A percentile compares a stretch with the other conserved stretches of the same genome.
Conservation (phyloP, 2,797 vertebrate species). For the Molothrus aeneus region DNA sequence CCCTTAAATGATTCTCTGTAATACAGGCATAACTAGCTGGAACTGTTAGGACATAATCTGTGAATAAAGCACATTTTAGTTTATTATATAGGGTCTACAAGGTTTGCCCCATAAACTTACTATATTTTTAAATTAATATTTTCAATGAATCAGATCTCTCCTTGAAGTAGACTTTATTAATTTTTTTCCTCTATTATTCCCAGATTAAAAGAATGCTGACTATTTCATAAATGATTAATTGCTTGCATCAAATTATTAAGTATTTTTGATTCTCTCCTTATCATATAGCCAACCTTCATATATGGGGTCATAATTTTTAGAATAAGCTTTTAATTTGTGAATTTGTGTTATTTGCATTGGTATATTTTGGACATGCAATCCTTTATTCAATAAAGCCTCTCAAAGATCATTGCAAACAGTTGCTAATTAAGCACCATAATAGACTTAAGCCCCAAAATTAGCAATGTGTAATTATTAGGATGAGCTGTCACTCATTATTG, state of each 20-base stretch:
- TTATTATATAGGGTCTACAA: background rate
- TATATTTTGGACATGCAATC: background rate
- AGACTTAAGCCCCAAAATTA: constrained; percentile 10
- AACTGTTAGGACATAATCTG: background rate
- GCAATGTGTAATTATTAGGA: background rate
- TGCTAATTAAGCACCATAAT: constrained; percentile 8
- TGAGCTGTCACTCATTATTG: constrained; percentile 3
- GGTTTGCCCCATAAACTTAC: background rate
- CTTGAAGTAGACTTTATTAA: background rate
- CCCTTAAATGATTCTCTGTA: background rate
- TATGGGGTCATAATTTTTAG: background rate
- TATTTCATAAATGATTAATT: background rate
- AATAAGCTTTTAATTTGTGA: background rate
- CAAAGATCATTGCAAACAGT: background rate
- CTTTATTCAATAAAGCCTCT: constrained; percentile 2
- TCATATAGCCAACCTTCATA: background rate
- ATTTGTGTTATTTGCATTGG: background rate
- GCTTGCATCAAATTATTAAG: background rate
- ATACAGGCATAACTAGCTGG: background rate
- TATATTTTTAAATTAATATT: background rate
- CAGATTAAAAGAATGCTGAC: background rate
- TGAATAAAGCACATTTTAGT: background rate
- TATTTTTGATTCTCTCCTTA: background rate
- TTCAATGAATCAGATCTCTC: background rate
- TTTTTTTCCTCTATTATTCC: background rate